Evolutionary conservation across 2,113 vertebrate species (phyloP).

Genomic region (Charadrius vociferus): DNA sequence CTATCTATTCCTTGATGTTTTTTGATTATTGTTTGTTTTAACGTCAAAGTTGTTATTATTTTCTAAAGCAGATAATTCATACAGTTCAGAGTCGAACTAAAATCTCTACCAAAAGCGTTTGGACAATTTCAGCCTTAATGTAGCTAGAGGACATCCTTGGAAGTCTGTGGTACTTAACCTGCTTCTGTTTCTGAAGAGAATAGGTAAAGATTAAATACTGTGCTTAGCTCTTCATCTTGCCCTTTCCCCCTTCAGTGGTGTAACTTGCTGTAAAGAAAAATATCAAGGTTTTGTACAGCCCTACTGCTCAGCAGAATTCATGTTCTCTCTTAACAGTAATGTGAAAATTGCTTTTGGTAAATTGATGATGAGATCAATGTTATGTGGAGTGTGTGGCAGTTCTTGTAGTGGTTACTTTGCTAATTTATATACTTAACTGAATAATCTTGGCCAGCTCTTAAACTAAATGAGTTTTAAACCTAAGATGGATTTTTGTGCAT

Average conservation of each 20-base stretch:
- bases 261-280: not conserved
- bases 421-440: not conserved
- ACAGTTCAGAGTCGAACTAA: not conserved
- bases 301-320: not conserved
- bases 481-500: not conserved
- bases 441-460: not conserved
- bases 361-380: not conserved
- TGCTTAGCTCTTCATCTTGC: not conserved
- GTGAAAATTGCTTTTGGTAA: not conserved
- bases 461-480: not conserved
- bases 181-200: not conserved
- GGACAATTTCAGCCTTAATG: not conserved
- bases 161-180: not conserved
- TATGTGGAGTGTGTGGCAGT: not conserved
- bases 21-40: not conserved
- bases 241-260: not conserved
- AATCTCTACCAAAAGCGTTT: not conserved
- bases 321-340: not conserved
- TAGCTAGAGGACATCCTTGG: not conserved
- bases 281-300: not conserved
- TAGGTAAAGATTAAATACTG: not conserved
- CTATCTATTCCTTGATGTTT: not conserved
- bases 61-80: not conserved
- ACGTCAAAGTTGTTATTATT: not conserved
- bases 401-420: not conserved